phyloP scores from a whole-genome alignment of 2,888 invertebrate species.

The Conus canariensis region DNA sequence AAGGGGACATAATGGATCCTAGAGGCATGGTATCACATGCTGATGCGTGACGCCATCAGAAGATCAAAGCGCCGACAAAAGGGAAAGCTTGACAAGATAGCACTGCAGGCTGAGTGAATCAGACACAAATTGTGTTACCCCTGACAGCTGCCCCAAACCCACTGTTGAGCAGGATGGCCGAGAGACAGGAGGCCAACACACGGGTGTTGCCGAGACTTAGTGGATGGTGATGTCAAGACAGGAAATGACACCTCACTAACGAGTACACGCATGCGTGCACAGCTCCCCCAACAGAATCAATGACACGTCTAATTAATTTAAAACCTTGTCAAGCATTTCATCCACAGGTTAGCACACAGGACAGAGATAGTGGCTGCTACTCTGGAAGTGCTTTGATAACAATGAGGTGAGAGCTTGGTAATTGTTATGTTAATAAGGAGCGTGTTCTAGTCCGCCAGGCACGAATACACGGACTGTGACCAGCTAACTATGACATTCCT shows the following conservation, averaged over 20 bases:
- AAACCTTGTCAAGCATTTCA: not conserved
- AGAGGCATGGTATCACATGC: not conserved
- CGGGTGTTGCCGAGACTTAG: not conserved
- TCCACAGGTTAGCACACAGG: not conserved
- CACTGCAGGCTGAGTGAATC: conserved; percentile 21
- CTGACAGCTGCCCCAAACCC: not conserved
- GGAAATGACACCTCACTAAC: not conserved
- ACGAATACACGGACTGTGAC: not conserved
- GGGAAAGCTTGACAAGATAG: conserved; percentile 31
- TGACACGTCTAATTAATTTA: conserved; percentile 7
- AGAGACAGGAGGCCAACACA: too few relatives aligned
- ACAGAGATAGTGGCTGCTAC: too few relatives aligned
- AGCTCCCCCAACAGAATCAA: not conserved
- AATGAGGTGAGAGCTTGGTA: too few relatives aligned
- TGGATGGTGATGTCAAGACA: not conserved
- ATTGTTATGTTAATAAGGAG: too few relatives aligned
- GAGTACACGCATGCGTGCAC: conserved; percentile 8
- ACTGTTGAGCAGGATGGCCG: not conserved
- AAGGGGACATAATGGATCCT: conserved; percentile 15
- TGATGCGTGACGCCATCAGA: not conserved
- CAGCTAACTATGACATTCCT: not conserved
- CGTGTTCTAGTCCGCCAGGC: too few relatives aligned
- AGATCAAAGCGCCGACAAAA: conserved; percentile 24
- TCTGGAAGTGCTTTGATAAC: too few relatives aligned
- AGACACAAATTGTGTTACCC: conserved; percentile 27